A percentile compares a stretch with the other conserved stretches of the same genome.
Conservation (phyloP, 2,797 vertebrate genomes). For the Tenualosa ilisha region DNA sequence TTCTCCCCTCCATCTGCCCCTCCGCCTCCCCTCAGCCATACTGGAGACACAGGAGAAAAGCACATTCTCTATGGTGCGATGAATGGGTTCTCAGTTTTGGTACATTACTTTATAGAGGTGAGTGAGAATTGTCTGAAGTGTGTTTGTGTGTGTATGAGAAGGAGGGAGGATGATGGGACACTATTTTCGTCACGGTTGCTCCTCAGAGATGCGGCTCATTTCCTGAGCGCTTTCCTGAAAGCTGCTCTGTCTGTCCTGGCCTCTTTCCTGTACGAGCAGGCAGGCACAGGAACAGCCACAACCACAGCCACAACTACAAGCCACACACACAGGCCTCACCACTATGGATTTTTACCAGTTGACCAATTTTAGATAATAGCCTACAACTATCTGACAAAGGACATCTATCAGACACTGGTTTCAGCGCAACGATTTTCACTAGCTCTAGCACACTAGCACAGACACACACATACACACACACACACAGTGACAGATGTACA, state of each 20-base stretch:
- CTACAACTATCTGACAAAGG: no score
- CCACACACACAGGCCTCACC: no score
- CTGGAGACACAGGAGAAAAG: background rate
- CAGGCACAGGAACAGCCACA: background rate
- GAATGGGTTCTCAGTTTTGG: background rate
- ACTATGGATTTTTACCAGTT: no score
- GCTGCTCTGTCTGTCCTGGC: slow-evolving; percentile 47
- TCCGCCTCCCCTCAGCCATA: background rate
- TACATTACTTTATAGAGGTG: background rate
- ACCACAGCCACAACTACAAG: background rate
- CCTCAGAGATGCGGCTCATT: slow-evolving; percentile 54
- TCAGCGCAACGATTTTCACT: no score
- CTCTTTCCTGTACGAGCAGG: slow-evolving; percentile 3
- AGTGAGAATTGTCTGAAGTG: background rate
- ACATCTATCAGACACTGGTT: no score
- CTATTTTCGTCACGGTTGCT: slow-evolving; percentile 58
- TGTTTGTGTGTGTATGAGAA: slow-evolving; percentile 34
- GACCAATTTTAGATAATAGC: no score
- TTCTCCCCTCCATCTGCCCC: no score
- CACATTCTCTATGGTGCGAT: background rate
- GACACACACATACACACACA: no score
- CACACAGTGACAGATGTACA: no score
- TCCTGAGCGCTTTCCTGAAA: slow-evolving; percentile 60
- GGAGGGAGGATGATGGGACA: slow-evolving; percentile 38
- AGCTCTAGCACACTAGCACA: no score